Conservation (phyloP, 2,888 invertebrate species). For the Lysandra coridon region DNA sequence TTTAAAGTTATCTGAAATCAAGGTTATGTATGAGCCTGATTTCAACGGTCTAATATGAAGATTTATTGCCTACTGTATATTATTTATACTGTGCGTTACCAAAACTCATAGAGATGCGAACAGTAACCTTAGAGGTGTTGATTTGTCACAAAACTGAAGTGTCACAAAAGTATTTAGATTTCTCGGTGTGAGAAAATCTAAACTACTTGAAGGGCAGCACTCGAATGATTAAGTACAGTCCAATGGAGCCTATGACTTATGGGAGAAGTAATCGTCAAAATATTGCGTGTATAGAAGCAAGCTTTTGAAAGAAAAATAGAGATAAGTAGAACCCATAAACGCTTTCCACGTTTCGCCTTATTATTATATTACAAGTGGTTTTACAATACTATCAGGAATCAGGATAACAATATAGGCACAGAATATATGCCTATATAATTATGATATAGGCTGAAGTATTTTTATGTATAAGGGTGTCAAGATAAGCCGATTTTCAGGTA, state of each 20-base stretch:
- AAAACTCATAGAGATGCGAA: constrained; percentile 47
- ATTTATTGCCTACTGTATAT: not conserved
- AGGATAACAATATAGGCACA: too few species aligned
- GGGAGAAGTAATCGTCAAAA: not conserved
- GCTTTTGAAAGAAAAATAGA: not conserved
- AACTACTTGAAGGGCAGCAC: not conserved
- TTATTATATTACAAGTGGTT: too few species aligned
- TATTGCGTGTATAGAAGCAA: not conserved
- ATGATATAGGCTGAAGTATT: too few species aligned
- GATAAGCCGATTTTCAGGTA: not conserved
- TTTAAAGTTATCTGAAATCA: too few species aligned
- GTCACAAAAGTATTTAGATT: not conserved
- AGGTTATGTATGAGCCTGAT: too few species aligned
- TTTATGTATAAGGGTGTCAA: not conserved
- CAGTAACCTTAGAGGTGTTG: constrained; percentile 46
- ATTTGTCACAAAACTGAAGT: constrained; percentile 20
- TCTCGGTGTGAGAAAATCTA: not conserved
- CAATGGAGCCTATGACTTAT: not conserved
- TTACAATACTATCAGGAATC: too few species aligned
- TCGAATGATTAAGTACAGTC: not conserved
- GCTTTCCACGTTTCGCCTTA: too few species aligned
- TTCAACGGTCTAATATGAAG: not conserved
- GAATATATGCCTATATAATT: too few species aligned
- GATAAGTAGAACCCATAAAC: not conserved
- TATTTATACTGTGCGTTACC: not conserved